Evolutionary conservation across 2,888 invertebrate species (phyloP).

Genomic region (Hirudinaria manillensis): DNA sequence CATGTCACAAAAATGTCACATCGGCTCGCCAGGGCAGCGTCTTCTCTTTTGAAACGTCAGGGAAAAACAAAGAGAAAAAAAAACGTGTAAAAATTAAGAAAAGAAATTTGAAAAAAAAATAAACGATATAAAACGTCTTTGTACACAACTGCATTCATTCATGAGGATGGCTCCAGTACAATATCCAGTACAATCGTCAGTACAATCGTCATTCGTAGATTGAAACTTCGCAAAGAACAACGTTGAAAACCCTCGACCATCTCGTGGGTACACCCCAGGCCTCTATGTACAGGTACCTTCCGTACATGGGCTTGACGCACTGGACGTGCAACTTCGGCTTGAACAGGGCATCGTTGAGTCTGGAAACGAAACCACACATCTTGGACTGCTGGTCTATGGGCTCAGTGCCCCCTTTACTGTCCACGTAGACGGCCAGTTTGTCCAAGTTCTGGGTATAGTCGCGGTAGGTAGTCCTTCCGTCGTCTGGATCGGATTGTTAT

Average conservation of each 20-base stretch:
- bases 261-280: constrained; percentile 56
- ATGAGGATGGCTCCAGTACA: neutral
- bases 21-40: too few relatives aligned
- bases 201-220: constrained; percentile 48
- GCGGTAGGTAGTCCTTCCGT: constrained; percentile 41
- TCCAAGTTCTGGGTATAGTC: constrained; percentile 57
- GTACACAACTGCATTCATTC: too few relatives aligned
- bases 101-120: too few relatives aligned
- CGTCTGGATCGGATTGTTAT: constrained; percentile 11
- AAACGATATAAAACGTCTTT: too few relatives aligned
- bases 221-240: constrained; percentile 58
- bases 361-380: constrained; percentile 56
- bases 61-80: too few relatives aligned
- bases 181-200: neutral
- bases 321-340: constrained; percentile 55
- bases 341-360: constrained; percentile 57
- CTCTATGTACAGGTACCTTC: constrained; percentile 57
- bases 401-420: constrained; percentile 49
- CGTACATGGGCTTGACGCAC: constrained; percentile 53
- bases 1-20: too few relatives aligned
- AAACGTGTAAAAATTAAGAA: too few relatives aligned
- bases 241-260: constrained; percentile 57
- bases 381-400: constrained; percentile 40
- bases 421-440: constrained; percentile 56
- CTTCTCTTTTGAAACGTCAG: too few relatives aligned